A percentile compares a stretch with the other conserved stretches of the same genome.
Evolutionary conservation across 2,888 invertebrate species (phyloP).

Genomic region (Matsumyia berberina): DNA sequence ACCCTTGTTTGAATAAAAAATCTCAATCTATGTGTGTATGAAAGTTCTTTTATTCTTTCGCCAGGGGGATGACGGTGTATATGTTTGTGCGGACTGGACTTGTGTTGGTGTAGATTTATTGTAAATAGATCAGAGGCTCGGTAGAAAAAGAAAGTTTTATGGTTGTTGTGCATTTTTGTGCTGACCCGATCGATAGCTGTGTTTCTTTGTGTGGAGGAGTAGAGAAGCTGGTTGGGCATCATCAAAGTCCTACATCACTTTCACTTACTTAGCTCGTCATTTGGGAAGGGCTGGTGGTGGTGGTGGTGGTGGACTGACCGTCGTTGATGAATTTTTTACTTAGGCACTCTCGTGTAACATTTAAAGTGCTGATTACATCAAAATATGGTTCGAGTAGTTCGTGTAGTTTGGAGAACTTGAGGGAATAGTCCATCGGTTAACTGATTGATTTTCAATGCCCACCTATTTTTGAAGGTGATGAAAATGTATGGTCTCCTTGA

Average conservation of each 20-base stretch:
- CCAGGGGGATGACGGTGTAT: constrained; percentile 14
- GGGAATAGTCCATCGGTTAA: no score
- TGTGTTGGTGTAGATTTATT: constrained; percentile 74
- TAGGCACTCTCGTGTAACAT: constrained; percentile 53
- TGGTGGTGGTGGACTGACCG: no score
- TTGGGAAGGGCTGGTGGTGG: not conserved
- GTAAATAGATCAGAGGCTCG: constrained; percentile 74
- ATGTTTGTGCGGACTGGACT: constrained; percentile 35
- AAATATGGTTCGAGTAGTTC: constrained; percentile 14
- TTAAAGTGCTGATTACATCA: constrained; percentile 68
- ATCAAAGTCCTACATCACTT: constrained; percentile 66
- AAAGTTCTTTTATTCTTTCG: constrained; percentile 39
- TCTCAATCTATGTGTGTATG: constrained; percentile 64
- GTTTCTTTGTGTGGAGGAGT: constrained; percentile 42
- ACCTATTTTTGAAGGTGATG: no score
- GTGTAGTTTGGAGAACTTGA: constrained; percentile 18
- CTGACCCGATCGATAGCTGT: constrained; percentile 73
- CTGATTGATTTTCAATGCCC: no score
- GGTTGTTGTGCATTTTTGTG: constrained; percentile 71
- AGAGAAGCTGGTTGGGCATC: constrained; percentile 21
- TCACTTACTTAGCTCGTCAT: constrained; percentile 53
- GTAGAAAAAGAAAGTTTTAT: constrained; percentile 52
- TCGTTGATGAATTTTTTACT: constrained; percentile 62
- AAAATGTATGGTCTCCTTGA: no score
- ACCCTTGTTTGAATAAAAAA: constrained; percentile 73